Evolutionary conservation across 2,888 invertebrate species (phyloP), one percentile per base, ranked within the genome.

Genomic region (Aphrophora alni): DNA sequence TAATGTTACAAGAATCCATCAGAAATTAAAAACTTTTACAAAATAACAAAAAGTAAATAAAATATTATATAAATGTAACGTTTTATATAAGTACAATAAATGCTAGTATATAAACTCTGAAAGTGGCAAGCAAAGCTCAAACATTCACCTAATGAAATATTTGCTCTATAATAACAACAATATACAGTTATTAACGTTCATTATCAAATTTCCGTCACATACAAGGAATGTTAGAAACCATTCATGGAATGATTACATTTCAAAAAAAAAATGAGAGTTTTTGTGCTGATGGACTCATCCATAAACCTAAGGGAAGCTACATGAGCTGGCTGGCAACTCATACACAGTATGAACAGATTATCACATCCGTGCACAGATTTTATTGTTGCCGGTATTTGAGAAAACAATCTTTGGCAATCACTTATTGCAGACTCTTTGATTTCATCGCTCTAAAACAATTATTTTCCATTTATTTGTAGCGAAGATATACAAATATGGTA

Each of bases 61-160:
- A 71, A 70, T 33, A 70, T 38, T 73, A 17, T 28, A 33, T 74
- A 72, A 38, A 71, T 17, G 74, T 44, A 59, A 78, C 28, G 74
- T 59, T 44, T 51, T 14, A 69, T 70, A 73, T 78, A 78, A 74
- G 78, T 78, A 74, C 74, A 78, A 74, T 26, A 74, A 78, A 72
- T 26, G 27, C 27, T 27, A n/a, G n/a, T 8, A 27, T 21, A 21
- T 26, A 51, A 59, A n/a, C 59, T 72, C 59, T 73, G 27, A 73
- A 68, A 73, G 73, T 59, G 73, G 59, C 73, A 78, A 78, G 51
- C 59, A 78, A 78, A 78, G 78, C 78, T 78, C 78, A 78, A 78
- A 73, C 21, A 59, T 73, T 73, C 27, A 78, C 33, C 72, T 69
- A 69, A 7, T 17, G 24, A 26, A 26, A 17, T 26, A 69, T 69